Base-by-base conservation (phyloP, 2,888 invertebrate species). In the Nephrotoma appendiculata region DNA sequence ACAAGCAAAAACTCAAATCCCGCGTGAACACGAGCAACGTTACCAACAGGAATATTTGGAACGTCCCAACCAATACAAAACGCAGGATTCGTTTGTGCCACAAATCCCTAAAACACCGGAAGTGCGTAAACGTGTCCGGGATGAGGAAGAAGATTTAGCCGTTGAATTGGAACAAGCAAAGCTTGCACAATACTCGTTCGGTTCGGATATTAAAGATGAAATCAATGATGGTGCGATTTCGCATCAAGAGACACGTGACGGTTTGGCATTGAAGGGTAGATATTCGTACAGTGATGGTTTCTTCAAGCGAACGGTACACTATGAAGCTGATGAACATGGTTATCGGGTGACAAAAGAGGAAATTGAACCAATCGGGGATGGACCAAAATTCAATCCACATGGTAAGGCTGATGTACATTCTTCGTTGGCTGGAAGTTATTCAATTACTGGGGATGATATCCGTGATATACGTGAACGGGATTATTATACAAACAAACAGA, bases 211-310 rank as follows among this genome's bases (percentile, higher is more conserved):
- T 4, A 88, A 91, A 5, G 93, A 93, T 89, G 89, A 91, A 1
- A 93, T 93, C 88, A 92, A 91, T 88, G 93, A 92, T 88, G 90
- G 91, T n/a, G 87, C 89, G 2, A 90, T 91, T 6, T 85, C 88
- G 0, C 90, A 92, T 0, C 89, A 91, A 57, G 93, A 93, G 89
- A 89, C 89, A 1, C 90, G 91, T 41, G 86, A 88, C n/a, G 88
- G 87, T 41, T 85, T 88, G 12, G 44, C 86, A 15, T 86, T 93
- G 1, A 91, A 89, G 83, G 94, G 94, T 3, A 90, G 91, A 87
- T 94, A 94, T 89, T 92, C 93, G 5, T 94, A 94, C 90, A 93
- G 93, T 88, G 94, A 94, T 90, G 94, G 94, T 0, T 94, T 90
- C 88, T 92, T 92, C 88, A 91, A 90, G 88, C 92, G 93, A 41